phyloP scores from a whole-genome alignment of 2,888 invertebrate species.

The Hemaris fuciformis region DNA sequence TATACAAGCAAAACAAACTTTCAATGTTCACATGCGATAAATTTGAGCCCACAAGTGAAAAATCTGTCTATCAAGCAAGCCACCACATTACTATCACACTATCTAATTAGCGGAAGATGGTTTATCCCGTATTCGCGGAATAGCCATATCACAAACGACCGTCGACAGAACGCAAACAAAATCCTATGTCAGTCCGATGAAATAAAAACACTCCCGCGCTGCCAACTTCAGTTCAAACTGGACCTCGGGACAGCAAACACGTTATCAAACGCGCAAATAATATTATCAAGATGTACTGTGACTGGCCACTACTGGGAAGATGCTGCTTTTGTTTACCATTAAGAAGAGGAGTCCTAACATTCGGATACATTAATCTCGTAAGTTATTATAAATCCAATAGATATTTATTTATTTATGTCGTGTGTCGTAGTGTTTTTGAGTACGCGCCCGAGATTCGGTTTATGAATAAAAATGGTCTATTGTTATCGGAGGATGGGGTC shows the following conservation, averaged over 20 bases:
- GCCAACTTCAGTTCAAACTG: background rate
- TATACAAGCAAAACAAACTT: no score
- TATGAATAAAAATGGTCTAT: background rate
- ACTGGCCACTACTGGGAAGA: slow-evolving; percentile 45
- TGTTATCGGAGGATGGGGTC: background rate
- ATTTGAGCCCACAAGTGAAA: no score
- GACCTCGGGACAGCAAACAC: background rate
- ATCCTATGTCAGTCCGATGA: slow-evolving; percentile 3
- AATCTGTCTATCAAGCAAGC: no score
- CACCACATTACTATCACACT: no score
- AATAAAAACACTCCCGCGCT: background rate
- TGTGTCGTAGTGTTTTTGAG: background rate
- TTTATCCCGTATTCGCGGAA: background rate
- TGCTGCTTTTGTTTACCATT: slow-evolving; percentile 70
- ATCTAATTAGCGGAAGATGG: no score
- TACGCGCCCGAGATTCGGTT: background rate
- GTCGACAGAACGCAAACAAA: slow-evolving; percentile 8
- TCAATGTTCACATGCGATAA: no score
- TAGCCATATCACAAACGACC: slow-evolving; percentile 1
- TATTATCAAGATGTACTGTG: slow-evolving; percentile 57
- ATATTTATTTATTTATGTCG: no score
- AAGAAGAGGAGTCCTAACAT: slow-evolving; percentile 53
- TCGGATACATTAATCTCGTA: slow-evolving; percentile 63
- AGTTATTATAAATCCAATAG: slow-evolving; percentile 28
- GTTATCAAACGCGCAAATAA: background rate